Evolutionary conservation across 2,113 vertebrate species (phyloP).

Genomic region (Anolis sagrei): DNA sequence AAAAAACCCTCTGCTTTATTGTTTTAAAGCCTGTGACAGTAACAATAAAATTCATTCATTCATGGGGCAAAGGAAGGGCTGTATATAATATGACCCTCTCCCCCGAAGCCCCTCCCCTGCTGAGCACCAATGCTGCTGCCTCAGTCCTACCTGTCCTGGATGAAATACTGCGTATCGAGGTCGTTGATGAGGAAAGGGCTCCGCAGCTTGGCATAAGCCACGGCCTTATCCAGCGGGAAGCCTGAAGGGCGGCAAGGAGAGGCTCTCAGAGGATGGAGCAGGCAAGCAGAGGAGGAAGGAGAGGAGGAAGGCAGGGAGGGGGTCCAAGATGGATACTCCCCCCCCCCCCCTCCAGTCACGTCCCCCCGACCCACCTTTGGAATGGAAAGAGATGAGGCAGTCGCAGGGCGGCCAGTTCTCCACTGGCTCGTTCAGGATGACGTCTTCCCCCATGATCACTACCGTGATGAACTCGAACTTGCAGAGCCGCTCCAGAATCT

Average conservation of each 20-base stretch:
- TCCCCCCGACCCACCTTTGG: conserved; percentile 85
- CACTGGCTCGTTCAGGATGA: conserved; percentile 94
- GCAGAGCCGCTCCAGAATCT: conserved; percentile 97
- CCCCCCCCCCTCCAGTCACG: too few relatives aligned
- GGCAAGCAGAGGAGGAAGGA: not conserved
- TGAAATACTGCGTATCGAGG: conserved; percentile 98
- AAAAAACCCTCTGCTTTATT: too few relatives aligned
- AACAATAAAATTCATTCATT: too few relatives aligned
- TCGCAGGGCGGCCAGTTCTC: conserved; percentile 97
- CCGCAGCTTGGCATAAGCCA: conserved; percentile 94
- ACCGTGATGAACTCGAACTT: conserved; percentile 97
- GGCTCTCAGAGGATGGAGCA: not conserved
- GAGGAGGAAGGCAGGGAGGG: not conserved
- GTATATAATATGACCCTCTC: too few relatives aligned
- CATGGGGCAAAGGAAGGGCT: too few relatives aligned
- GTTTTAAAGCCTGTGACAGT: too few relatives aligned
- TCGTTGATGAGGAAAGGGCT: conserved; percentile 96
- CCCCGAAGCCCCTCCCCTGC: not conserved
- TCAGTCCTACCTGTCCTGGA: conserved; percentile 92
- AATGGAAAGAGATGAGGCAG: conserved; percentile 98
- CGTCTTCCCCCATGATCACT: conserved; percentile 96
- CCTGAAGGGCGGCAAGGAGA: conserved; percentile 74
- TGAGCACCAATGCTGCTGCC: too few relatives aligned
- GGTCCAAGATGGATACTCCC: not conserved
- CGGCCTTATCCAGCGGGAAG: conserved; percentile 97